phyloP scores from a whole-genome alignment of 2,888 invertebrate genomes.

The Notocelia uddmanniana region DNA sequence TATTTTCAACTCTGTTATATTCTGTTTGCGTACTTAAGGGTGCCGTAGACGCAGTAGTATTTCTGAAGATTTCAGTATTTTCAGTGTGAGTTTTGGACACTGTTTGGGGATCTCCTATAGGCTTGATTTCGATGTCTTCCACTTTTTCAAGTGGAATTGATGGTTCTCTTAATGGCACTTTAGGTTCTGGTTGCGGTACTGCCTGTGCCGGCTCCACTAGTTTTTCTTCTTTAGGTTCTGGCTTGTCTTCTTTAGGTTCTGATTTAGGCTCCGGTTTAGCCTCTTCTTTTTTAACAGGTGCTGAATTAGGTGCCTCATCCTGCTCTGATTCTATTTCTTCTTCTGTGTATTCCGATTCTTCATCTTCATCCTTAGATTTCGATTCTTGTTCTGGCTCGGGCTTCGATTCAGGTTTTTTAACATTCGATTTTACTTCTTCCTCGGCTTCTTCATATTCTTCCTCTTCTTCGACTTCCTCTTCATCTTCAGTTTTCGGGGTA shows the following conservation, averaged over 20 bases:
- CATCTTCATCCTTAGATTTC: conserved; percentile 52
- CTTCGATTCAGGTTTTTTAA: conserved; percentile 45
- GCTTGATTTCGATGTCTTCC: conserved; percentile 81
- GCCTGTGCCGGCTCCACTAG: conserved; percentile 46
- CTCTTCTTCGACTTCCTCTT: conserved; percentile 50
- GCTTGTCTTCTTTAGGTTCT: conserved; percentile 49
- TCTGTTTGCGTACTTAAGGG: conserved; percentile 75
- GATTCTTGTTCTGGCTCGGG: conserved; percentile 42
- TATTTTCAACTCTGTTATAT: conserved; percentile 78
- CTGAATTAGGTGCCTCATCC: conserved; percentile 50
- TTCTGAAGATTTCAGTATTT: conserved; percentile 76
- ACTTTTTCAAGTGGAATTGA: conserved; percentile 79
- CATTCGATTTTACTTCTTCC: conserved; percentile 44
- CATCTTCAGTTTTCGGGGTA: conserved; percentile 50
- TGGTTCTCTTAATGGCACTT: conserved; percentile 71
- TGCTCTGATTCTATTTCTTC: conserved; percentile 50
- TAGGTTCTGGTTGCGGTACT: conserved; percentile 55
- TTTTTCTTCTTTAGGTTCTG: conserved; percentile 47
- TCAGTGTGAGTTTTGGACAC: conserved; percentile 73
- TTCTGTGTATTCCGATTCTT: conserved; percentile 53
- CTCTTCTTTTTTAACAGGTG: conserved; percentile 47
- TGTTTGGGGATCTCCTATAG: conserved; percentile 71
- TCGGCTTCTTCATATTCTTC: conserved; percentile 51
- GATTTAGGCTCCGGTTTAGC: conserved; percentile 50
- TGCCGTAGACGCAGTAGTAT: conserved; percentile 64